A percentile compares a stretch with the other conserved stretches of the same genome.
phyloP scores from a whole-genome alignment of 2,888 invertebrate genomes.

The Norana najaformis region DNA sequence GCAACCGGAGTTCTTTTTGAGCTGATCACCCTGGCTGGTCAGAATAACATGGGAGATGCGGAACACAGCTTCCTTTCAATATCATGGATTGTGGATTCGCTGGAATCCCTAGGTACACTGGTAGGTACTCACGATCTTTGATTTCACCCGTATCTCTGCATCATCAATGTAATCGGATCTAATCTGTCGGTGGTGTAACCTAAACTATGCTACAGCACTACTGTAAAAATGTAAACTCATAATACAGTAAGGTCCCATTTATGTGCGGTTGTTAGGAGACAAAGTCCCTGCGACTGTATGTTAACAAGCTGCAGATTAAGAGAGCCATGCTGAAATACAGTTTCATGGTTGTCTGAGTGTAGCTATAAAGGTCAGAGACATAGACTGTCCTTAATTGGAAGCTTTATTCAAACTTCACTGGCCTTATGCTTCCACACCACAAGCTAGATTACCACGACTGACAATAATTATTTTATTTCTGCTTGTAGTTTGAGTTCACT shows the following conservation, averaged over 20 bases:
- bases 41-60: conserved; percentile 3
- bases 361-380: no score
- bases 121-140: not conserved
- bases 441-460: no score
- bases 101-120: not conserved
- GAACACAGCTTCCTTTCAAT: not conserved
- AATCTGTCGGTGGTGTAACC: not conserved
- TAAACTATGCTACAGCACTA: not conserved
- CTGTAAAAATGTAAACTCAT: no score
- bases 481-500: not conserved
- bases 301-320: no score
- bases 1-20: conserved; percentile 20
- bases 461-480: not conserved
- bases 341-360: no score
- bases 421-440: no score
- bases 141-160: not conserved
- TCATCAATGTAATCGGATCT: not conserved
- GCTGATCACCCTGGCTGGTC: conserved; percentile 20
- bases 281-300: no score
- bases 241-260: no score
- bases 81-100: conserved; percentile 14
- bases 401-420: no score
- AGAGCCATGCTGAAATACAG: no score
- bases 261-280: no score
- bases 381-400: no score